Conservation (phyloP, 1,140 invertebrate species). For the Rhagoletis zephyria region DNA sequence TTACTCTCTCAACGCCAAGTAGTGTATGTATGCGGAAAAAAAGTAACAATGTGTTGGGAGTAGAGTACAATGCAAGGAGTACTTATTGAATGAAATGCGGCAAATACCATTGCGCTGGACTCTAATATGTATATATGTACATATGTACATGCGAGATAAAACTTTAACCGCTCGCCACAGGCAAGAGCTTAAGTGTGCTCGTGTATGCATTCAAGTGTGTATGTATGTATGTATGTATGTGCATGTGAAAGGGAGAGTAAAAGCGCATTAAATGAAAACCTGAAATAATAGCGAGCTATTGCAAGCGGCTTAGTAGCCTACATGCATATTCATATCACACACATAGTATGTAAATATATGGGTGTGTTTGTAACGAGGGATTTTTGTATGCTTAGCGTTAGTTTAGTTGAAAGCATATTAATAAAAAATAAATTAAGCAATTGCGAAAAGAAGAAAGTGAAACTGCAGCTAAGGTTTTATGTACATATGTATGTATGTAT, state of each 20-base stretch:
- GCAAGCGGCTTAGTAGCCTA: background rate
- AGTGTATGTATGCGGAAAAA: too few species aligned
- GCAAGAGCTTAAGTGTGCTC: background rate
- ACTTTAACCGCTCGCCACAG: background rate
- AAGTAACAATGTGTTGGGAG: too few species aligned
- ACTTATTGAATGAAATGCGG: too few species aligned
- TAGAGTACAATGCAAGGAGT: too few species aligned
- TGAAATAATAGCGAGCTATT: background rate
- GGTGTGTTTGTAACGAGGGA: background rate
- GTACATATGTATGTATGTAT: too few species aligned
- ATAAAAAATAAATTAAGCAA: constrained; percentile 38
- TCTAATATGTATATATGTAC: too few species aligned
- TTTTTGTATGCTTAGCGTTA: background rate
- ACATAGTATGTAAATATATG: background rate
- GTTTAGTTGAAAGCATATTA: constrained; percentile 30
- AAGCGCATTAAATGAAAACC: background rate
- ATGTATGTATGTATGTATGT: background rate
- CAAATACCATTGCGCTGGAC: too few species aligned
- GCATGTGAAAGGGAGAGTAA: background rate
- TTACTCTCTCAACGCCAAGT: too few species aligned
- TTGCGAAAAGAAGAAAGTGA: constrained; percentile 18
- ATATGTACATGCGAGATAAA: too few species aligned
- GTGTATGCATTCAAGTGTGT: background rate
- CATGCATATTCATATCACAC: background rate
- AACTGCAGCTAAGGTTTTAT: background rate